phyloP scores from a whole-genome alignment of 2,113 vertebrate species.

The Eubucco bourcierii region DNA sequence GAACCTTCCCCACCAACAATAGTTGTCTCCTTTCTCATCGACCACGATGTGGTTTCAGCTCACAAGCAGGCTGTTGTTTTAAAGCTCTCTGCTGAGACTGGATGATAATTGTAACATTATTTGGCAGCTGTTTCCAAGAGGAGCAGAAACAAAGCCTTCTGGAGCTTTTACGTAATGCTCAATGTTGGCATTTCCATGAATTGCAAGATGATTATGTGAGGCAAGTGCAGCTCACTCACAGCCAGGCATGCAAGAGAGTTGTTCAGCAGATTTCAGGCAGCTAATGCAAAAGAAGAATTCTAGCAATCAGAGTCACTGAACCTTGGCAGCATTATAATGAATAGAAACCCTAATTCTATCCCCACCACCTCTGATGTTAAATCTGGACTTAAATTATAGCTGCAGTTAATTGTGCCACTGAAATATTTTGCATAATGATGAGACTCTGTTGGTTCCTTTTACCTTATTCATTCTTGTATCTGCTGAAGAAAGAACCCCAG shows the following conservation, averaged over 20 bases:
- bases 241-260: not conserved
- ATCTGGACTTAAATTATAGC: constrained; percentile 28
- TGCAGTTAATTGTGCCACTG: not conserved
- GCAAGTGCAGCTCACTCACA: constrained; percentile 1
- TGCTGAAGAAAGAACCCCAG: not conserved
- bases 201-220: constrained; percentile 24
- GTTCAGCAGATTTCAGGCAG: not conserved
- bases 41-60: not conserved
- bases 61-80: not conserved
- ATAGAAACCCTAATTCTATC: constrained; percentile 49
- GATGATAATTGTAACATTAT: not conserved
- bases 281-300: constrained; percentile 37
- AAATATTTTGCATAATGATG: constrained; percentile 43
- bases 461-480: not conserved
- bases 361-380: constrained; percentile 25
- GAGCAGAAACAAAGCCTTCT: constrained; percentile 41
- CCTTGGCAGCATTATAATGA: constrained; percentile 32
- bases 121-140: constrained; percentile 38
- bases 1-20: not conserved
- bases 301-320: constrained; percentile 10
- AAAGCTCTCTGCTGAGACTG: not conserved
- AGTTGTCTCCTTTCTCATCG: not conserved
- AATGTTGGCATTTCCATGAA: constrained; percentile 3
- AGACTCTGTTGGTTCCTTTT: not conserved
- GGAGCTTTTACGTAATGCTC: constrained; percentile 24